phyloP scores from a whole-genome alignment of 2,113 vertebrate genomes.

The Calidris pygmaea region DNA sequence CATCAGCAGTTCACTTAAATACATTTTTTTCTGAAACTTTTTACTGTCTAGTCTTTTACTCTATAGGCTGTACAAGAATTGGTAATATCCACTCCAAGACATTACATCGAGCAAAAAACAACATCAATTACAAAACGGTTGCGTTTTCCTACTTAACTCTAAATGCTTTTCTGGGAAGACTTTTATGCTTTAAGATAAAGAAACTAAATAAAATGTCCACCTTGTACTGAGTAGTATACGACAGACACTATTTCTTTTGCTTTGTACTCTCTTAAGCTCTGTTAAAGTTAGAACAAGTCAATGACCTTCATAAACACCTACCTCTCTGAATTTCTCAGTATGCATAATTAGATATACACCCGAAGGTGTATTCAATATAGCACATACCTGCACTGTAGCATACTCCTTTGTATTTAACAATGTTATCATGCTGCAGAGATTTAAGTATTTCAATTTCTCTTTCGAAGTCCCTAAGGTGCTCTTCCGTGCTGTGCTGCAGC shows the following conservation, averaged over 20 bases:
- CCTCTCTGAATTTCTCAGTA: background rate
- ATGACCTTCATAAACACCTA: background rate
- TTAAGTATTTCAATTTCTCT: slow-evolving; percentile 97
- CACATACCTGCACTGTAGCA: slow-evolving; percentile 93
- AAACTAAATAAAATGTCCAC: background rate
- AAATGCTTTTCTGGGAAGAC: background rate
- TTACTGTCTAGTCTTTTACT: background rate
- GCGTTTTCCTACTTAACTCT: background rate
- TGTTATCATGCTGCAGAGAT: slow-evolving; percentile 97
- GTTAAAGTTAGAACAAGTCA: background rate
- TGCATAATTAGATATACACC: background rate
- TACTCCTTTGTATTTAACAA: slow-evolving; percentile 97
- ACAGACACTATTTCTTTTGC: background rate
- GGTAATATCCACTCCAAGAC: background rate
- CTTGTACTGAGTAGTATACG: background rate
- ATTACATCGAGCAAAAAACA: background rate
- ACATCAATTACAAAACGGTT: background rate
- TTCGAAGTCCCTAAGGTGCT: slow-evolving; percentile 95
- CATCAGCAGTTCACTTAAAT: background rate
- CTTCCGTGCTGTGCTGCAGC: slow-evolving; percentile 93
- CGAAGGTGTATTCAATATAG: background rate
- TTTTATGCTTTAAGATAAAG: background rate
- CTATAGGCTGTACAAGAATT: background rate
- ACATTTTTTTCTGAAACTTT: background rate
- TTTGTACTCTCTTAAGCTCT: background rate